Base-by-base conservation (phyloP, 2,113 vertebrate species). In the Papio anubis region DNA sequence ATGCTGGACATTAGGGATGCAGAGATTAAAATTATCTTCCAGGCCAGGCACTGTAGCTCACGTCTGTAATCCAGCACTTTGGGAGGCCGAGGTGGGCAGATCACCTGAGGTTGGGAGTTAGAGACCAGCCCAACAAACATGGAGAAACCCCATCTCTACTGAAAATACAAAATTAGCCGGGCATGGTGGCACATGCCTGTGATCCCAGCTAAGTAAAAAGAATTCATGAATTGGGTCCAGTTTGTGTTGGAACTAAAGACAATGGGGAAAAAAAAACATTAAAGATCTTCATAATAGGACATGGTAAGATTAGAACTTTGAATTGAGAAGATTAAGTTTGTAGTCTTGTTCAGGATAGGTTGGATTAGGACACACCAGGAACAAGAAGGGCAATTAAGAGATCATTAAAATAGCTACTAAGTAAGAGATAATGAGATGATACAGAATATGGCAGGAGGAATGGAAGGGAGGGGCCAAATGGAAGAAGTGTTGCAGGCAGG, bases 1-100 rank as follows among this genome's bases (percentile, higher is more conserved):
- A 61, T 43, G 3, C 50, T 57, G 73, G 38, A 66, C 52, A 79
- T 16, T 52, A 48, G 16, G 27, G 13, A 48, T 43, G 1, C 25
- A 95, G 73, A 87, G 27, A 93, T 93, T 83, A 78, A 88, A 93
- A 79, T 70, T 72, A 32, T 79, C 59, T 45, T 73, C 32, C 6
- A 18, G 52, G 52, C 52, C 52, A 18, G 52, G 17, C 52, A 55
- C 52, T 55, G 52, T 55, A 18, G 52, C 52, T 55, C 52, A 55
- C 52, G 1, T 18, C 52, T 55, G 17, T 55, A 55, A 55, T 55
- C 52, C 52, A 55, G 17, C 52, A 20, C 52, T 18, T 55, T 55
- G 17, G 52, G 17, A 55, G 52, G 52, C 52, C 6, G 6, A 55
- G 17, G 52, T 55, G 17, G 52, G 52, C 52, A 18, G 52, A 55